A percentile compares a stretch with the other conserved stretches of the same genome.
These are phyloP conservation scores for Pogonocherus hispidulus DNA, from an alignment of 2,888 invertebrate genomes.

Conservation along the genomic window DNA sequence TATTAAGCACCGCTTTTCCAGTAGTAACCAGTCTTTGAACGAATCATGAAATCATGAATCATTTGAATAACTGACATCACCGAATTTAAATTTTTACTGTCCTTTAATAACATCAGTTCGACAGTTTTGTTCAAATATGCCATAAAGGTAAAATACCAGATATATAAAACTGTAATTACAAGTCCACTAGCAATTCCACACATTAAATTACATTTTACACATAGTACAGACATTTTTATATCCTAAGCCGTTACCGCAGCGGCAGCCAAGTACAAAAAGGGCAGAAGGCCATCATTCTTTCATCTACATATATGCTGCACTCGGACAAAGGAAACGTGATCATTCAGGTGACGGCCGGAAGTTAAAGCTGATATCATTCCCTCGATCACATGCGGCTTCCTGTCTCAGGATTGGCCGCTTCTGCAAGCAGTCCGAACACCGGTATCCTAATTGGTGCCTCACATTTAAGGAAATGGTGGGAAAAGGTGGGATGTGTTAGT, in stretches of 20 bases:
- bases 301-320: neutral
- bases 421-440: constrained; percentile 42
- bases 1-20: no score
- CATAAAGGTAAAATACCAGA: no score
- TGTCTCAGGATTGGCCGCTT: constrained; percentile 50
- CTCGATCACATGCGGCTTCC: constrained; percentile 49
- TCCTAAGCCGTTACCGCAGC: neutral
- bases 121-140: no score
- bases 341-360: constrained; percentile 33
- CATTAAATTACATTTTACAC: no score
- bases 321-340: constrained; percentile 25
- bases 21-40: no score
- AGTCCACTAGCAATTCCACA: no score
- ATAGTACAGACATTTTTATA: no score
- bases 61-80: no score
- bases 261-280: neutral
- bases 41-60: no score
- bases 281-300: constrained; percentile 1
- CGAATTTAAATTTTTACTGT: no score
- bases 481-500: constrained; percentile 27
- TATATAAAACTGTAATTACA: no score
- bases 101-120: no score
- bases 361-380: constrained; percentile 44
- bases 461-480: constrained; percentile 47
- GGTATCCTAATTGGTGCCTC: constrained; percentile 49